phyloP scores from a whole-genome alignment of 2,113 vertebrate species.

The Tinamus guttatus region DNA sequence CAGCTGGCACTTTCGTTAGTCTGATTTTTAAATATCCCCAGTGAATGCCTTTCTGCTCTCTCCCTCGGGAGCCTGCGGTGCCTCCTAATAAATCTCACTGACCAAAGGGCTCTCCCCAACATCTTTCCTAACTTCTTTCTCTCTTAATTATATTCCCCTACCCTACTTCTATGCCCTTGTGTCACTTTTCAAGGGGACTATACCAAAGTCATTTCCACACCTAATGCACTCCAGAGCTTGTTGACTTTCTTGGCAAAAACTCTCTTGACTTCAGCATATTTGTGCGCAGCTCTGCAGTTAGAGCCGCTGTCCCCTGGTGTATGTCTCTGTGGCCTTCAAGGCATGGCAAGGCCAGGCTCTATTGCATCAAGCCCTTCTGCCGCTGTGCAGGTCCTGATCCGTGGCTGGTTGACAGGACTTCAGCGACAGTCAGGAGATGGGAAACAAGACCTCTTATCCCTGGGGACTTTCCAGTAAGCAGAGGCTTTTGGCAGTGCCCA shows the following conservation, averaged over 20 bases:
- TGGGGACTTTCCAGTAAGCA: background rate
- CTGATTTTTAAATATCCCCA: conserved; percentile 61
- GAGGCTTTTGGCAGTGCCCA: background rate
- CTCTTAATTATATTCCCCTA: conserved; percentile 54
- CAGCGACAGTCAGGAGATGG: background rate
- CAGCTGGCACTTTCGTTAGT: conserved; percentile 61
- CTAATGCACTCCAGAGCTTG: background rate
- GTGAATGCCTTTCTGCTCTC: conserved; percentile 20
- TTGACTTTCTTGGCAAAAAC: background rate
- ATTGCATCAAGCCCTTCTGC: background rate
- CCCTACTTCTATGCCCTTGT: conserved; percentile 55
- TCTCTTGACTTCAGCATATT: background rate
- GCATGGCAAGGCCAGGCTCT: background rate
- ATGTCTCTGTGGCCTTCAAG: background rate
- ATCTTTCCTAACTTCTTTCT: conserved; percentile 36
- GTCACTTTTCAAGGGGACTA: conserved; percentile 27
- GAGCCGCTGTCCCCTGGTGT: background rate
- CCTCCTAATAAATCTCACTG: conserved; percentile 68
- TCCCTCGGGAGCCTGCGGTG: conserved; percentile 5
- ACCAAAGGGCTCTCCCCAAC: conserved; percentile 38
- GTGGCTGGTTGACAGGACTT: no score
- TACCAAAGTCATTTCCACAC: conserved; percentile 27
- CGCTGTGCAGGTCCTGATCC: background rate
- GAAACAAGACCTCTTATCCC: background rate
- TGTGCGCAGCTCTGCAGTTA: background rate